Evolutionary conservation across 2,888 invertebrate genomes (phyloP).

Genomic region (Dendrolimus houi): DNA sequence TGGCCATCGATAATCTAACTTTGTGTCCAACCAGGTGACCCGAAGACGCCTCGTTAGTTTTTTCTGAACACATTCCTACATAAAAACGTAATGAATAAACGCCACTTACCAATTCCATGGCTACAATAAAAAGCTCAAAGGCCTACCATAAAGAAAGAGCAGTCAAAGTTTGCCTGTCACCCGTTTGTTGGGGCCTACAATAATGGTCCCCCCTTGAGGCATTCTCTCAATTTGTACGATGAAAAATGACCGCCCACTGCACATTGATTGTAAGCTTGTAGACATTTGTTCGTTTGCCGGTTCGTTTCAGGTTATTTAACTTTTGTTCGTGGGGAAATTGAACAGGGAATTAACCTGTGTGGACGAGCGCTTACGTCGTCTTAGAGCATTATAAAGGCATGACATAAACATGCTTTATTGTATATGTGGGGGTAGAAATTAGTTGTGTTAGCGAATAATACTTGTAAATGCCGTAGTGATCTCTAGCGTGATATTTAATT

Average conservation of each 20-base stretch:
- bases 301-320: neutral
- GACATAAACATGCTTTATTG: too few species aligned
- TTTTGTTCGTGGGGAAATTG: neutral
- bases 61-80: neutral
- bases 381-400: too few species aligned
- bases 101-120: slow-evolving; percentile 20
- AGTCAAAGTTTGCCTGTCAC: slow-evolving; percentile 51
- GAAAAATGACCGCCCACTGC: slow-evolving; percentile 46
- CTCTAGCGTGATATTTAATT: too few species aligned
- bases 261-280: neutral
- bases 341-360: neutral
- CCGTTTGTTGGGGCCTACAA: slow-evolving; percentile 35
- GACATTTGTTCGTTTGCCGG: neutral
- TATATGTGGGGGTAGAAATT: too few species aligned
- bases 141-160: slow-evolving; percentile 43
- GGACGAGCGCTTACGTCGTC: neutral
- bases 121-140: slow-evolving; percentile 26
- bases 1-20: too few species aligned
- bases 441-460: neutral
- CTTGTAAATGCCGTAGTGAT: neutral
- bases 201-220: slow-evolving; percentile 39
- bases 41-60: neutral
- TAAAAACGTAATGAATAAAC: neutral
- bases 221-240: slow-evolving; percentile 47
- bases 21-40: too few species aligned